Evolutionary conservation across 2,113 vertebrate species (phyloP), one percentile per base, ranked within the genome.

Genomic region (Anseranas semipalmata): DNA sequence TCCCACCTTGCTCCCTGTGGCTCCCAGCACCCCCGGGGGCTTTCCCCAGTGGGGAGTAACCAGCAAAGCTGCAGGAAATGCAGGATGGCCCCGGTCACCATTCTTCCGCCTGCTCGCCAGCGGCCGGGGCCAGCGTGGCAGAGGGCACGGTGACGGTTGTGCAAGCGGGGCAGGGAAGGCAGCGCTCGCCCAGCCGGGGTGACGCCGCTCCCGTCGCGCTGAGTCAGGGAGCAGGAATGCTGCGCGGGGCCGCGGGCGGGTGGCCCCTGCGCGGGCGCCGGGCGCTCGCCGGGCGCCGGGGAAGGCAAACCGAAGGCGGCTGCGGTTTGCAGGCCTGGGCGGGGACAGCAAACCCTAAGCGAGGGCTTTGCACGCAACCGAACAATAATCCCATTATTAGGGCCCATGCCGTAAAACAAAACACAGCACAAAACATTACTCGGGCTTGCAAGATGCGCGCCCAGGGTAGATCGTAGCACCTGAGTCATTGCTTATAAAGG

Each of bases 341-440:
- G 98, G 98, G 97, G 98, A 97, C 95, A 85, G 96, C 82, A 85
- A 97, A 95, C 86, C 96, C 97, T 97, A 1, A 94, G 98, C 95
- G 80, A 96, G 98, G 98, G 98, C 98, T 99, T 99, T 97, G 99
- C 99, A 99, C 98, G 99, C 99, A 98, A 98, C 95, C 89, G 98
- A 99, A 99, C 99, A 99, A 99, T 99, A 97, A 98, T 97, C 98
- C 98, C 98, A 98, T 99, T 99, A 98, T 99, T 97, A 97, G 72
- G 96, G 97, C 97, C 90, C 96, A 84, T 72, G 92, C 73, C 28
- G 77, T 73, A 92, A 92, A 85, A 66, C 74, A 39, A 19, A 59
- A 53, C 81, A 9, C 70, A 68, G 93, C 94, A 78, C 86, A 48
- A 67, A 91, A 82, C 93, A 75, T 46, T 16, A 32, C 66, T 15